Conservation (phyloP, 2,113 vertebrate species). For the Choloepus hoffmanni region DNA sequence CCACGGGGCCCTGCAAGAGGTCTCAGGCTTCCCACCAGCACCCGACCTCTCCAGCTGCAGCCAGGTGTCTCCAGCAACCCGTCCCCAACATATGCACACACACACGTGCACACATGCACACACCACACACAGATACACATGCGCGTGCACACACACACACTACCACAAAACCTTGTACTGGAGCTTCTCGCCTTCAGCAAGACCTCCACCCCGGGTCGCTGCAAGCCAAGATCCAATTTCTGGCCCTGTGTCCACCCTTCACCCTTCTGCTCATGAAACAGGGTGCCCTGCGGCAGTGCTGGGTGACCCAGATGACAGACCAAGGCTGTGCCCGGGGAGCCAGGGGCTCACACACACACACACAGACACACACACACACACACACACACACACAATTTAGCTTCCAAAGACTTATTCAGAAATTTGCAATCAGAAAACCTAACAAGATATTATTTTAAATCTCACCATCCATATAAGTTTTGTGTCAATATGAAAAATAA, state of each 20-base stretch:
- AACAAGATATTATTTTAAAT: not conserved
- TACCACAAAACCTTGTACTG: rapidly evolving
- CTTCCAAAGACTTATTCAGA: not conserved
- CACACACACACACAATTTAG: too few relatives aligned
- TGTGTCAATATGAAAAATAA: not conserved
- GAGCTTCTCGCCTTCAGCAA: not conserved
- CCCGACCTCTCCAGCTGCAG: not conserved
- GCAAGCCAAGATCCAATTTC: not conserved
- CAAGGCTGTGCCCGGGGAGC: not conserved
- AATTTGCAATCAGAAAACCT: not conserved
- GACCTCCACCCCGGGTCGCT: rapidly evolving
- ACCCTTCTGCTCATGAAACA: not conserved
- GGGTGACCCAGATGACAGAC: not conserved
- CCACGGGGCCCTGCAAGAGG: not conserved
- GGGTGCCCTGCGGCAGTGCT: not conserved
- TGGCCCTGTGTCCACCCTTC: not conserved
- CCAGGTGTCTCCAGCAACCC: constrained; percentile 32
- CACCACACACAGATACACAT: not conserved
- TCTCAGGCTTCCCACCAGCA: not conserved
- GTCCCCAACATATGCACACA: not conserved
- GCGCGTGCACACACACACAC: not conserved
- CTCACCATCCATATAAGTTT: not conserved
- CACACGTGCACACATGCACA: not conserved
- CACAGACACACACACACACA: too few relatives aligned
- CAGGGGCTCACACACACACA: too few relatives aligned